Base-by-base conservation (phyloP, 92 coral and sea anemone genomes). In the Hydrozoanthus gracilis region DNA sequence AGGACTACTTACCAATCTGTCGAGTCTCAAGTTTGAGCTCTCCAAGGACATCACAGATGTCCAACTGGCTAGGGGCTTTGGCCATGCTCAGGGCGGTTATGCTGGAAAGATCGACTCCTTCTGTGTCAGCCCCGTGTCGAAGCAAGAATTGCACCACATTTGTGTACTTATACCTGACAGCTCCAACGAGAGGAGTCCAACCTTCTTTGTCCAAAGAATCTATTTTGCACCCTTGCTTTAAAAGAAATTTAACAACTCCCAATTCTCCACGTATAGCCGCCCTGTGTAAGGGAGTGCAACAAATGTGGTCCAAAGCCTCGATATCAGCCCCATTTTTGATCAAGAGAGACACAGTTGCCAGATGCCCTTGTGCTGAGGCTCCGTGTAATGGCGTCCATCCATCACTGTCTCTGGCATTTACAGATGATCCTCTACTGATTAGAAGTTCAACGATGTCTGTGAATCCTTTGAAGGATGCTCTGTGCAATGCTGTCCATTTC, bases 131-230 rank as follows among this genome's bases (percentile, higher is more conserved):
- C 3, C 74, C 74, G 47, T 69, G 54, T 46, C 49, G 50, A 55
- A 44, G 16, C 77, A 73, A 73, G 20, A 49, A 5, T 51, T 49
- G 5, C 4, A 73, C 18, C 7, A 49, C 17, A 11, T 73, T 13
- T 12, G 54, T 11, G 46, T 73, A 44, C 4, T 14, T 58, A 12
- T 73, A 14, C 10, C 0, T 51, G 17, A 58, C 50, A 49, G 78
- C 78, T 48, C 17, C 78, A 73, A 15, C 35, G 20, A 73, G 78
- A 49, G 78, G 56, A 58, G 78, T 73, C 20, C 78, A 73, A 10
- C 78, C 78, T 17, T 73, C 78, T 13, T 6, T 73, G 56, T 49
- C 78, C n/a, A 6, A 7, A 20, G 17, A 54, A 73, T 73, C 39
- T 17, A 14, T 47, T 15, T n/a, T 17, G 12, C 35, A 47, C 8